Evolutionary conservation across 2,113 vertebrate species (phyloP).

Genomic region (Fregata magnificens): DNA sequence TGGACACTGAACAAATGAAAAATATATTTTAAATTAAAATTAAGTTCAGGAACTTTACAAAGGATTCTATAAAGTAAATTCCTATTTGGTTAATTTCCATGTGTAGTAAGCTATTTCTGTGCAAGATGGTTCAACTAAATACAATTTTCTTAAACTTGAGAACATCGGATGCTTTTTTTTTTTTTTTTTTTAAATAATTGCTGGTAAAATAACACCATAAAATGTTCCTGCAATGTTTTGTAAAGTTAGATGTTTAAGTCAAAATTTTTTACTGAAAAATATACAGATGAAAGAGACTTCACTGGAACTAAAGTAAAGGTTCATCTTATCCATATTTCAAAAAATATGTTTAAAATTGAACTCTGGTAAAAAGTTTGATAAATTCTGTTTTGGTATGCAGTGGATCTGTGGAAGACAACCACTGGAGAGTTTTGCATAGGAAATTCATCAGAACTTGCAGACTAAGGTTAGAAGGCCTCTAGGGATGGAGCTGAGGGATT

Average conservation of each 20-base stretch:
- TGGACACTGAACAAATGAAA: constrained; percentile 32
- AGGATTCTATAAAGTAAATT: neutral
- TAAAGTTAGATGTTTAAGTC: neutral
- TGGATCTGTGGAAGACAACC: neutral
- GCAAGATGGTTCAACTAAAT: neutral
- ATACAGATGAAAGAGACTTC: neutral
- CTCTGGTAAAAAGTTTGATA: neutral
- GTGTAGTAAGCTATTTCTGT: neutral
- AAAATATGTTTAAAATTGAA: neutral
- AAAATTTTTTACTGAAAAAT: neutral
- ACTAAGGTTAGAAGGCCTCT: neutral
- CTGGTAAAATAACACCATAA: neutral
- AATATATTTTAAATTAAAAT: constrained; percentile 27
- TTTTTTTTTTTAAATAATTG: neutral
- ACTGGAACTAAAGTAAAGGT: neutral
- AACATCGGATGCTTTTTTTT: neutral
- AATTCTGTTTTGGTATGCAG: neutral
- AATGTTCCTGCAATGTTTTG: neutral
- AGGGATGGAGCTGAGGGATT: neutral
- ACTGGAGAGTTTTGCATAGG: neutral
- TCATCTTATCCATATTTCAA: neutral
- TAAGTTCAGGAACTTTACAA: neutral
- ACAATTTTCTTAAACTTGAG: neutral
- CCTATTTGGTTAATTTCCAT: neutral
- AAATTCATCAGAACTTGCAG: neutral